Base-by-base conservation (phyloP, 2,888 invertebrate species). In the Autographa pulchrina region DNA sequence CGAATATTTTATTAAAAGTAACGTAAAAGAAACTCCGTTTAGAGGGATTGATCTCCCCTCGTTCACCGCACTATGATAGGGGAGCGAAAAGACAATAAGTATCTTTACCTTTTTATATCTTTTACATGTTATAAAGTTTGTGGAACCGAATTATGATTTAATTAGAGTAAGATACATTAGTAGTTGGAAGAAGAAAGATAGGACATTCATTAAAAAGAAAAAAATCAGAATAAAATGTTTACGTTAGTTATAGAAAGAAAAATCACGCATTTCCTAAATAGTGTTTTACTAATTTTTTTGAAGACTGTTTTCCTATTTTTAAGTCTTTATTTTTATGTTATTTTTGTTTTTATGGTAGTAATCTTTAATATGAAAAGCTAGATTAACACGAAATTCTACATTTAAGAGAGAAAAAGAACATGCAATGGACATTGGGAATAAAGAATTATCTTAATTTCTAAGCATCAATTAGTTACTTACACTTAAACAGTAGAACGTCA, bases 31-130 rank as follows among this genome's bases (percentile, higher is more conserved):
- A 43, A n/a, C n/a, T 48, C 4, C 11, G 43, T 48, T 48, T n/a
- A 48, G n/a, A n/a, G n/a, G 48, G 48, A 48, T 48, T 48, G n/a
- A 48, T 48, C 48, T 48, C 48, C 48, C 48, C 48, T 48, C 48
- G 7, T n/a, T 7, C n/a, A n/a, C 48, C 48, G 48, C 48, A 48
- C n/a, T 48, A 16, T 48, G 48, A 48, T 48, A 48, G 48, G 48
- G 48, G 48, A 48, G 48, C 48, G n/a, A 6, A 48, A n/a, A 48
- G 48, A 48, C n/a, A n/a, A n/a, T n/a, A 48, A 48, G 14, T n/a
- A 43, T 38, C 14, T 48, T n/a, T 48, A 48, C n/a, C 48, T 48
- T 48, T 48, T 48, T n/a, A 5, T 43, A 16, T 48, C 3, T 14
- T n/a, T 14, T 43, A 48, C 48, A n/a, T n/a, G n/a, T 48, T 8